Base-by-base conservation (phyloP, 2,113 vertebrate species). In the Regulus satrapa region DNA sequence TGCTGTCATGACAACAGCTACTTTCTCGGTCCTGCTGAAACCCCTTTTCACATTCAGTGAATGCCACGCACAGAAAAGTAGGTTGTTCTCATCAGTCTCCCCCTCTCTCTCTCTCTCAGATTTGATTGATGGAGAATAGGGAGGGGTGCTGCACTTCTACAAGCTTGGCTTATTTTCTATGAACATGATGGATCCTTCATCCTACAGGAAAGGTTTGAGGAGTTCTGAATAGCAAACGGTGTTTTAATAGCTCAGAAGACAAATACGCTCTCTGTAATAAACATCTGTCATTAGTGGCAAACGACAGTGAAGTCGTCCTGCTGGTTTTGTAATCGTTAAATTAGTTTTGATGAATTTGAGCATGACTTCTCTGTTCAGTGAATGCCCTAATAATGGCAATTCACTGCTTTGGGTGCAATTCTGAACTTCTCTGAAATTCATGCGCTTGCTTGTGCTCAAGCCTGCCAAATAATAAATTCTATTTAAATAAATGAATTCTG, bases 1-100 rank as follows among this genome's bases (percentile, higher is more conserved):
- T 88, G 96, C 95, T 97, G 95, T 90, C 96, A 97, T 96, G 95
- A 96, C 96, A 96, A 96, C 96, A 95, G 94, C 89, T 64, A 95
- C 93, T 95, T 95, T 95, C 91, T 62, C 5, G 2, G 71, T 87
- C 58, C 95, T 94, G 81, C 94, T 94, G 81, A 95, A 96, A 94
- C 81, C 94, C 85, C 93, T 88, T 96, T 96, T 96, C 93, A 95
- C 62, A 89, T 79, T 69, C 92, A 89, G 67, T 96, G 94, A 97
- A 96, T 96, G 94, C 85, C 59, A 25, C 1, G n/a, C 95, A 94
- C 89, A 77, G 90, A 88, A 74, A 96, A 96, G 85, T 80, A 92
- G 93, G 94, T 77, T 96, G 94, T 95, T 95, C 89, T 93, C 85
- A 85, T 91, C 91, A 68, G 8, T 45, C 86, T 89, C 94, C 34